phyloP scores from a whole-genome alignment of 2,797 vertebrate genomes.

The Vireo griseus region DNA sequence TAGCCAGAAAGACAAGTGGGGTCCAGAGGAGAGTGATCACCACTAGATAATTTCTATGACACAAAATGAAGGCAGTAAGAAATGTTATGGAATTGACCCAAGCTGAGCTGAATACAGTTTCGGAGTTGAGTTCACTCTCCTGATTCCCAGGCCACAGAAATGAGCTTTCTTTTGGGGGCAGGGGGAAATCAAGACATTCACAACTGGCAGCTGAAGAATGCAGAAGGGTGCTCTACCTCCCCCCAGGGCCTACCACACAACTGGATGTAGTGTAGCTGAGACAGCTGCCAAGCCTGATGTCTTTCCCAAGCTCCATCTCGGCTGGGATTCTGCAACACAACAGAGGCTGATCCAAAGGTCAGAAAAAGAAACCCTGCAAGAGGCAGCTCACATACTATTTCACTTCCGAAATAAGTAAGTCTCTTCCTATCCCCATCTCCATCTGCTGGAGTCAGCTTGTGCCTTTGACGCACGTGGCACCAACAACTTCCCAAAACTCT shows the following conservation, averaged over 20 bases:
- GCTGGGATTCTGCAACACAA: not conserved
- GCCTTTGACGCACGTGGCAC: conserved; percentile 23
- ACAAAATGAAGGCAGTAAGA: not conserved
- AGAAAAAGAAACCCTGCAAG: conserved; percentile 4
- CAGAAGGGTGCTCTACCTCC: not conserved
- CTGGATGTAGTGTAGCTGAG: not conserved
- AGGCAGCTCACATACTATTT: conserved; percentile 2
- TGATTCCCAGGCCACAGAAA: not conserved
- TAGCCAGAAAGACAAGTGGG: not conserved
- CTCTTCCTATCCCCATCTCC: conserved; percentile 18
- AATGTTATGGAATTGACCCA: not conserved
- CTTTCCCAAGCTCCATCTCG: not conserved
- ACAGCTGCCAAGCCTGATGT: not conserved
- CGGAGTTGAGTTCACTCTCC: not conserved
- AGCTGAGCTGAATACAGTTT: not conserved
- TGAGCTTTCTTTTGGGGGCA: not conserved
- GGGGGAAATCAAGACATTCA: not conserved
- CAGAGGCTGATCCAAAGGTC: conserved; percentile 20
- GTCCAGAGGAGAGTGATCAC: not conserved
- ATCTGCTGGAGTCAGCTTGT: not conserved
- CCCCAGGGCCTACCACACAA: not conserved
- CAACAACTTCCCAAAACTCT: conserved; percentile 28
- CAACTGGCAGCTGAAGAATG: not conserved
- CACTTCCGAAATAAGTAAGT: not conserved
- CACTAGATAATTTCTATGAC: not conserved